These are phyloP conservation scores for Drosophila putrida DNA, from an alignment of 2,888 invertebrate species.

Conservation along the genomic window DNA sequence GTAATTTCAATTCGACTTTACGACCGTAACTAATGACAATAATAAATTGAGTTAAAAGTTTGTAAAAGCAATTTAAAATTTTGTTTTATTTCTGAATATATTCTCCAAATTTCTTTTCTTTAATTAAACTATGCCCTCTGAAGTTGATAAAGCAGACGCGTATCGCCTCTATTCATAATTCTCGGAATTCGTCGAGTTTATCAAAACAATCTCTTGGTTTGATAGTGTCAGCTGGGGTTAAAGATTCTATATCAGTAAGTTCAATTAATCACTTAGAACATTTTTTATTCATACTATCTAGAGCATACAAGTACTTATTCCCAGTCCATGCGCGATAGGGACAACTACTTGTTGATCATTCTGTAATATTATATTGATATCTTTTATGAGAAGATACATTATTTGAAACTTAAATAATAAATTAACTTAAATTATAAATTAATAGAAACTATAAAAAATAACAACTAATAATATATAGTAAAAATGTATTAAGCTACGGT, in stretches of 20 bases:
- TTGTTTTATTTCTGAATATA: background rate
- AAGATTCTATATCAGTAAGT: constrained; percentile 5
- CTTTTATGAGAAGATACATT: too few species aligned
- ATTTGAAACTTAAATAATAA: too few species aligned
- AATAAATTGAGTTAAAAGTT: constrained; percentile 69
- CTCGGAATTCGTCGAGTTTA: constrained; percentile 1
- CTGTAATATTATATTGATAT: too few species aligned
- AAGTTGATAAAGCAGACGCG: constrained; percentile 3
- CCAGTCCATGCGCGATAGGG: too few species aligned
- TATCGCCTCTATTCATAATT: constrained; percentile 1
- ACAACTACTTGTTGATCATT: too few species aligned
- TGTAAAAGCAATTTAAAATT: constrained; percentile 46
- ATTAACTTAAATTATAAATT: too few species aligned
- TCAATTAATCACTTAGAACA: background rate
- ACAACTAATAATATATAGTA: too few species aligned
- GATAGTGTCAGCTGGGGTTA: background rate
- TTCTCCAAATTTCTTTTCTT: background rate
- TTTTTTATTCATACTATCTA: background rate
- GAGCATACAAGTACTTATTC: background rate
- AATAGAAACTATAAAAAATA: too few species aligned
- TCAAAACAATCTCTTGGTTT: background rate
- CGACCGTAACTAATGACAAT: constrained; percentile 72
- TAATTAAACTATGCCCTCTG: background rate
- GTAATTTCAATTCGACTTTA: constrained; percentile 45
- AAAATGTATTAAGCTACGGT: too few species aligned